A percentile compares a stretch with the other conserved stretches of the same genome.
Evolutionary conservation across 2,113 vertebrate genomes (phyloP).

Genomic region (Phalacrocorax pelagicus): DNA sequence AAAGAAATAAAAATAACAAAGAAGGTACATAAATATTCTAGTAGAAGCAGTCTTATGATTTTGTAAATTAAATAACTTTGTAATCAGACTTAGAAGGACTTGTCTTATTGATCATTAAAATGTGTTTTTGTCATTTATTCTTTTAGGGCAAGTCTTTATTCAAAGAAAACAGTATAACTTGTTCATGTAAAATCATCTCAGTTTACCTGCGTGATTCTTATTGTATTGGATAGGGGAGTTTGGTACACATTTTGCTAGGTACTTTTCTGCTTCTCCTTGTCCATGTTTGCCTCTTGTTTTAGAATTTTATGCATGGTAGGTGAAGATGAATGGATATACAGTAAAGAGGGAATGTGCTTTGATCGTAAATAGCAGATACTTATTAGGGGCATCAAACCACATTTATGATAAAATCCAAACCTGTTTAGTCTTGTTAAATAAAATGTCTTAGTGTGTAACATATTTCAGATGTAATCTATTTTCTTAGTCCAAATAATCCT

Average conservation of each 20-base stretch:
- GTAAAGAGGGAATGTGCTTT: background rate
- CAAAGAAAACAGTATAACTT: background rate
- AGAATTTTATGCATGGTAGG: background rate
- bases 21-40: conserved; percentile 68
- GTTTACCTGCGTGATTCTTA: background rate
- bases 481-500: conserved; percentile 58
- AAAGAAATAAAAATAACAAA: conserved; percentile 65
- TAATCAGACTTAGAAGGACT: background rate
- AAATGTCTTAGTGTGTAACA: conserved; percentile 44
- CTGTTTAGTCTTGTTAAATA: conserved; percentile 61
- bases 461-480: conserved; percentile 59
- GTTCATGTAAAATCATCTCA: background rate
- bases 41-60: background rate
- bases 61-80: background rate
- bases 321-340: background rate
- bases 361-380: conserved; percentile 19
- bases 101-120: background rate
- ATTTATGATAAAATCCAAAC: conserved; percentile 54
- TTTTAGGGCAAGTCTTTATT: background rate
- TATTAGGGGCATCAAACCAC: conserved; percentile 45
- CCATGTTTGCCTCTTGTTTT: background rate
- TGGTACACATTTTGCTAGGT: background rate
- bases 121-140: background rate
- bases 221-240: background rate
- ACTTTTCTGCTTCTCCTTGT: background rate